Base-by-base conservation (phyloP, 2,113 vertebrate species). In the Progne subis region DNA sequence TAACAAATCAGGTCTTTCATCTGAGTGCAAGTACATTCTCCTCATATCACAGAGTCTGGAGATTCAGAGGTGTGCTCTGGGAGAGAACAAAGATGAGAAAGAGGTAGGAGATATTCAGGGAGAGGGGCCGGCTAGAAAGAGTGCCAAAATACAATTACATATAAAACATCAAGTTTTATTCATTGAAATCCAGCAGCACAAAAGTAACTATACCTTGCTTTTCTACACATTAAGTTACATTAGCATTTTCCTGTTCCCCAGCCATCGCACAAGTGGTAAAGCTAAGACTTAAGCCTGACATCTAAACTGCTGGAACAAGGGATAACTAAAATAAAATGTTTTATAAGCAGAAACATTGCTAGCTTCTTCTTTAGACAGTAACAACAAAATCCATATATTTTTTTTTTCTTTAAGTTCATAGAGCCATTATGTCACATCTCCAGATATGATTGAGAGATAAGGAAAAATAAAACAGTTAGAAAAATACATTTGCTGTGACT, bases 1-100 rank as follows among this genome's bases (percentile, higher is more conserved):
- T 90, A 95, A 88, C 81, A 55, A 79, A 91, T 88, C 59, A 37
- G 52, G 60, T 87, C 81, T 93, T 96, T 90, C 64, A 83, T 92
- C 86, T 14, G 3, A 84, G 76, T 21, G 37, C 52, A 88, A 94
- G 49, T 31, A n/a, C 37, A 6, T 78, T 95, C 41, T 64, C 57
- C 32, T 89, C 15, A 8, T 24, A 41, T 49, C 44, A n/a, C 26
- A 56, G 9, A 8, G 52, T 10, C n/a, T 6, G 5, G 49, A 56
- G 43, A 77, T 71, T 46, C 1, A 10, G 55, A 71, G 63, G 13
- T 0, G 0, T 39, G 21, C 2, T 5, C 79, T 19, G 32, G 28
- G 56, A 67, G 18, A 61, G 3, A 85, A 55, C 9, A 34, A 72
- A 80, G 46, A 43, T 26, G 53, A 55, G 65, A 18, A 77, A 18